Base-by-base conservation (phyloP, 2,797 vertebrate genomes). In the Triplophysa yarkandensis region DNA sequence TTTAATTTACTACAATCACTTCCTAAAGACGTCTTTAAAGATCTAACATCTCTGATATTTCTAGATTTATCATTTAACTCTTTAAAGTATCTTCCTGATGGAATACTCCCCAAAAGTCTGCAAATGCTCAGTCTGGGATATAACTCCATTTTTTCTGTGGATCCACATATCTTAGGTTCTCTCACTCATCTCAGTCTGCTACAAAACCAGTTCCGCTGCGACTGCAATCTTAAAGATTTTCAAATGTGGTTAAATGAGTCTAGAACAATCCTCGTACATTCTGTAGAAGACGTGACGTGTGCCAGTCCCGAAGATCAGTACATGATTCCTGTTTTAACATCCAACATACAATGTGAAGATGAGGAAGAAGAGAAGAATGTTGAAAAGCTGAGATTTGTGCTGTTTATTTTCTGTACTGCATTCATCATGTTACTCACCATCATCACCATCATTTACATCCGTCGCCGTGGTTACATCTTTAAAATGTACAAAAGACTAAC, bases 11-110 rank as follows among this genome's bases (percentile, higher is more conserved):
- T 97, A n/a, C 83, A 54, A 74, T 84, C 77, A 43, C 90, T 97
- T 41, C 95, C 94, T 4, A 70, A 77, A 3, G 87, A 88, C 4
- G 43, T 94, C 46, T 95, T 98, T 60, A 87, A 77, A 13, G 88
- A 88, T 9, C 87, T 98, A 8, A 84, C 68, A 8, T 93, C 92
- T 0, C 80, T 95, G 0, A 4, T 72, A 16, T 0, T 0, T 2
- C 89, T 97, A 66, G 90, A 92, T 80, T 90, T 97, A 60, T 91
- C 85, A 2, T 90, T 83, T 57, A 98, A 95, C 77, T 72, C 87
- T n/a, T 68, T 98, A 79, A 92, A 89, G 0, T 68, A 88, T 30
- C 86, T 98, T 36, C 83, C 85, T 52, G 78, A 85, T 0, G 81
- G 82, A 0, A 54, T 87, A 17, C 87, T 98, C 0, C 95, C 96